Percentiles rank a stretch among this genome's conserved stretches.
phyloP scores from a whole-genome alignment of 2,888 invertebrate species.

The Diarsia rubi region DNA sequence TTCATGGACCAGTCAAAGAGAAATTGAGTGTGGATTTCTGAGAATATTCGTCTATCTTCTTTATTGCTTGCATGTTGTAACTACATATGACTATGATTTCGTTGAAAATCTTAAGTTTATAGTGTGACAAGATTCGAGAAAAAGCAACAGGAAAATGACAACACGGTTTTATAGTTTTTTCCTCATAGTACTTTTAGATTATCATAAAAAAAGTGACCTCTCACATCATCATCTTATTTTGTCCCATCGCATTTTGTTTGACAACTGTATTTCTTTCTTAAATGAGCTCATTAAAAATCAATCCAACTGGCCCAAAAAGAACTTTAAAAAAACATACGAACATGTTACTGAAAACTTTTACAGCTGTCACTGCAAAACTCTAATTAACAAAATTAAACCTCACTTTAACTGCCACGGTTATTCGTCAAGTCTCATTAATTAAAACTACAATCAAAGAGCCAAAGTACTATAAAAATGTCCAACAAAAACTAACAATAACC shows the following conservation, averaged over 20 bases:
- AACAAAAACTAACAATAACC: conserved; percentile 45
- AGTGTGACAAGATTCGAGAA: conserved; percentile 10
- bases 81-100: conserved; percentile 35
- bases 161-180: neutral
- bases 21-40: conserved; percentile 34
- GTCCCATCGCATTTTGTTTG: no score
- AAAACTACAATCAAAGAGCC: conserved; percentile 54
- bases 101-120: conserved; percentile 27
- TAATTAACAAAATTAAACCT: neutral
- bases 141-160: neutral
- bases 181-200: neutral
- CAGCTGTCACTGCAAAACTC: neutral
- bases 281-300: neutral
- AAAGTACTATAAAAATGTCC: conserved; percentile 30
- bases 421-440: conserved; percentile 50
- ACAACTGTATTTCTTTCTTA: no score
- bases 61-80: conserved; percentile 21
- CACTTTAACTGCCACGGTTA: conserved; percentile 9
- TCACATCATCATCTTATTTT: no score
- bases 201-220: neutral
- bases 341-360: neutral
- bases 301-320: neutral
- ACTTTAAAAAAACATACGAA: neutral
- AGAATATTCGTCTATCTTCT: conserved; percentile 27
- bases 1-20: conserved; percentile 39